phyloP scores from a whole-genome alignment of 2,797 vertebrate species.

The Coregonus sp. region DNA sequence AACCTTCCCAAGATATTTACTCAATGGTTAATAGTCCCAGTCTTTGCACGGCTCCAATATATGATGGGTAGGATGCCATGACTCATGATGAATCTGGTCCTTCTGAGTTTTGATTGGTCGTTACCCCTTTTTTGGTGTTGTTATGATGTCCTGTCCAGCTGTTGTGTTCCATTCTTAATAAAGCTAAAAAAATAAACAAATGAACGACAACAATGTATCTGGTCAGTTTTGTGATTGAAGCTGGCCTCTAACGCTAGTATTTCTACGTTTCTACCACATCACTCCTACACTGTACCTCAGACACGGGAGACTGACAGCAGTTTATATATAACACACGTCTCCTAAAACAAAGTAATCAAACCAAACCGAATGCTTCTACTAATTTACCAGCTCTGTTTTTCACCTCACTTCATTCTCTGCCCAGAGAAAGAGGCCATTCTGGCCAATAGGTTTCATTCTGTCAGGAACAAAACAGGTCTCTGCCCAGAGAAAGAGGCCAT shows the following conservation, averaged over 20 bases:
- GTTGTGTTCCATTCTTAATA: constrained; percentile 84
- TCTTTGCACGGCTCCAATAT: constrained; percentile 67
- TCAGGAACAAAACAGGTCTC: background rate
- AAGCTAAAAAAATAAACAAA: constrained; percentile 57
- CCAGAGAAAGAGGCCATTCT: background rate
- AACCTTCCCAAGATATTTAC: constrained; percentile 46
- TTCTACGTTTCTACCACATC: background rate
- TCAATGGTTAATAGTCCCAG: constrained; percentile 58
- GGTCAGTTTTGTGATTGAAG: background rate
- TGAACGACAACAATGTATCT: constrained; percentile 16
- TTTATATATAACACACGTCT: background rate
- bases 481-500: background rate
- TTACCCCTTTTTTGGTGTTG: constrained; percentile 73
- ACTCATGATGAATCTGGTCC: constrained; percentile 58
- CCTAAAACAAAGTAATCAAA: background rate
- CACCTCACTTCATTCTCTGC: background rate
- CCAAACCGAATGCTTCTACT: background rate
- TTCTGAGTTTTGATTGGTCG: constrained; percentile 70
- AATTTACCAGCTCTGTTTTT: background rate
- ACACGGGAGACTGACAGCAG: background rate
- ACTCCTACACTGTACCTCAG: background rate
- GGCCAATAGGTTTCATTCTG: constrained; percentile 5
- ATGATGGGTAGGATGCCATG: constrained; percentile 61
- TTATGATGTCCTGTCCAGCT: constrained; percentile 76
- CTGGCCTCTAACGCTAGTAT: background rate